Percentiles rank a stretch among this genome's conserved stretches.
Evolutionary conservation across 1,140 invertebrate genomes (phyloP).

Genomic region (Lethrus apterus): DNA sequence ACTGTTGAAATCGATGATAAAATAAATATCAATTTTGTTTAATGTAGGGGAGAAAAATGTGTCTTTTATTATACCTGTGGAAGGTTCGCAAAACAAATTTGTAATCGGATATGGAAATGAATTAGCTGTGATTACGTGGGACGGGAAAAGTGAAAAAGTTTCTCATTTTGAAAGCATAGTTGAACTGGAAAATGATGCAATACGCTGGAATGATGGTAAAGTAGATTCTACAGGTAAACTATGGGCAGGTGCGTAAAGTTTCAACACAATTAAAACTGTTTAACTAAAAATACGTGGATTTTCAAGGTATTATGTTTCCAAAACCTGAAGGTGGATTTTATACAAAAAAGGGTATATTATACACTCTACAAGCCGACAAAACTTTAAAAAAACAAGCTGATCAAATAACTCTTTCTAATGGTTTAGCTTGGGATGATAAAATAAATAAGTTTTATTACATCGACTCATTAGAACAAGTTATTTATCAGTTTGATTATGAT

Average conservation of each 20-base stretch:
- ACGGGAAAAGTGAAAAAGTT: slow-evolving; percentile 21
- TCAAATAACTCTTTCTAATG: slow-evolving; percentile 56
- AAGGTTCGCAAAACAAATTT: slow-evolving; percentile 19
- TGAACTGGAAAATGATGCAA: slow-evolving; percentile 29
- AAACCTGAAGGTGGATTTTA: neutral
- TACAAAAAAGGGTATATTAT: neutral
- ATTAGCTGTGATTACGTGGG: slow-evolving; percentile 27
- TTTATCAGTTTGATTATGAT: slow-evolving; percentile 68
- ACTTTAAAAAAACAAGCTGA: neutral
- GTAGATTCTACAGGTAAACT: slow-evolving; percentile 66
- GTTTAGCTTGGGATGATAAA: slow-evolving; percentile 64
- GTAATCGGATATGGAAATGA: slow-evolving; percentile 24
- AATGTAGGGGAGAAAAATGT: slow-evolving; percentile 1
- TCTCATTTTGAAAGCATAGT: slow-evolving; percentile 40
- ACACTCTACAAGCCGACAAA: neutral
- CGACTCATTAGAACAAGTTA: slow-evolving; percentile 54
- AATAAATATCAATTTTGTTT: neutral
- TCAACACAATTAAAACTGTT: slow-evolving; percentile 1
- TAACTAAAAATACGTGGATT: slow-evolving; percentile 3
- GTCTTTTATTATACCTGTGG: slow-evolving; percentile 7
- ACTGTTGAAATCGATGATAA: neutral
- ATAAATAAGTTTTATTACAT: slow-evolving; percentile 65
- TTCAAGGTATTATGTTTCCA: neutral
- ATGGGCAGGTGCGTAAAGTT: slow-evolving; percentile 54
- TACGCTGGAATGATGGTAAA: slow-evolving; percentile 77